These are phyloP conservation scores for Sander lucioperca DNA, from an alignment of 2,113 vertebrate species.

Conservation along the genomic window DNA sequence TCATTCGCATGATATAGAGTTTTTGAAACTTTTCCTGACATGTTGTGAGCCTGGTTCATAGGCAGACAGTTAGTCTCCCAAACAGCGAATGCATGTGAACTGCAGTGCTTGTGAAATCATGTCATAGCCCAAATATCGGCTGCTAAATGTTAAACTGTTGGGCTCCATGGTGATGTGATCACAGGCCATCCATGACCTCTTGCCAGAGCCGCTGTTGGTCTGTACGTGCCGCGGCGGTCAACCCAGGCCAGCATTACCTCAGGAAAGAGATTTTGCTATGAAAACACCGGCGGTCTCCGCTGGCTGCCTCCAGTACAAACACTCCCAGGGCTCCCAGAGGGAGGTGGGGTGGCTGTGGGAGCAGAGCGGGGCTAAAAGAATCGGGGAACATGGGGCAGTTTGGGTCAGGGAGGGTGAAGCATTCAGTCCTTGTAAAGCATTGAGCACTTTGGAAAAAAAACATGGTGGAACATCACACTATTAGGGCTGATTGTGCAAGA, in stretches of 20 bases:
- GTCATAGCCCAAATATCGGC: slow-evolving; percentile 3
- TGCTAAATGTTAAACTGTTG: slow-evolving; percentile 46
- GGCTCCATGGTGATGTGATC: slow-evolving; percentile 59
- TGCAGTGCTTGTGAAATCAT: slow-evolving; percentile 28
- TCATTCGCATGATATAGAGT: background rate
- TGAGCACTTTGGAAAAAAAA: background rate
- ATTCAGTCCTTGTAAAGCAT: background rate
- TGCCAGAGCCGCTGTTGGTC: slow-evolving; percentile 37
- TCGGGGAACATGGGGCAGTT: slow-evolving; percentile 5
- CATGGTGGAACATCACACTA: background rate
- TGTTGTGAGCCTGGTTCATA: slow-evolving; percentile 4
- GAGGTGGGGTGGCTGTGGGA: slow-evolving; percentile 52
- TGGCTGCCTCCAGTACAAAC: slow-evolving; percentile 78
- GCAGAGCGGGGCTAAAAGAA: background rate
- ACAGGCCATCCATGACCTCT: slow-evolving; percentile 47
- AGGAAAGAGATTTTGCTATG: slow-evolving; percentile 76
- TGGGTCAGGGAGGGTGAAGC: background rate
- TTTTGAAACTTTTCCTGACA: slow-evolving; percentile 7
- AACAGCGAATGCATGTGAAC: slow-evolving; percentile 11
- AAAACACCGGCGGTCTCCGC: slow-evolving; percentile 78
- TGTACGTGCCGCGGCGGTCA: slow-evolving; percentile 59
- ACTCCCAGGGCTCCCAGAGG: slow-evolving; percentile 74
- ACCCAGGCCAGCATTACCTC: slow-evolving; percentile 74
- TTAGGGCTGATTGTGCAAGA: slow-evolving; percentile 8
- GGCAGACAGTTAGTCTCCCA: background rate